A percentile compares a stretch with the other conserved stretches of the same genome.
phyloP scores from a whole-genome alignment of 1,140 invertebrate species.

The Pachyrhynchus sulphureomaculatus region DNA sequence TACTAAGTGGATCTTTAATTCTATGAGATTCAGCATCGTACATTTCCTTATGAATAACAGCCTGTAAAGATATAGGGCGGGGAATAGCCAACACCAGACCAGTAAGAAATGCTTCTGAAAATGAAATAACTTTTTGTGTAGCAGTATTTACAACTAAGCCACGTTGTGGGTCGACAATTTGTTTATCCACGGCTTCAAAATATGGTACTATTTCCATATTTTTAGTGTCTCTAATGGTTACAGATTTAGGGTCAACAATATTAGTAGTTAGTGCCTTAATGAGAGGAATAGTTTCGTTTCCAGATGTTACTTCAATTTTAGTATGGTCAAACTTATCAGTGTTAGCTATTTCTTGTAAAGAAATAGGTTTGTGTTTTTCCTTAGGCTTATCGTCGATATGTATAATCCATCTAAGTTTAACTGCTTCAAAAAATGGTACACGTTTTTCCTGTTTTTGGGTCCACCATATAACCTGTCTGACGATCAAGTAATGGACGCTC shows the following conservation, averaged over 20 bases:
- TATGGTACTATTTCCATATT: constrained; percentile 72
- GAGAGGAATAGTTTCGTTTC: constrained; percentile 65
- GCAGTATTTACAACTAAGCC: constrained; percentile 71
- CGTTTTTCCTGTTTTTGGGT: constrained; percentile 78
- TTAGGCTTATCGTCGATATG: constrained; percentile 55
- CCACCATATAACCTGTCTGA: constrained; percentile 76
- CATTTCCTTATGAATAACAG: constrained; percentile 67
- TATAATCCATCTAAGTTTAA: constrained; percentile 71
- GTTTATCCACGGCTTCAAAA: constrained; percentile 72
- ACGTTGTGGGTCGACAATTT: constrained; percentile 72
- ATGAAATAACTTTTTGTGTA: constrained; percentile 66
- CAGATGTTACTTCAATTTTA: constrained; percentile 62
- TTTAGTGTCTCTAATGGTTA: constrained; percentile 68
- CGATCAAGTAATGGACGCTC: constrained; percentile 72
- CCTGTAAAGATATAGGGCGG: constrained; percentile 75
- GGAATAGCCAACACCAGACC: constrained; percentile 67
- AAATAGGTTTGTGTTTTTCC: constrained; percentile 52
- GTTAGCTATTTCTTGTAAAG: constrained; percentile 66
- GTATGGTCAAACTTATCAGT: constrained; percentile 64
- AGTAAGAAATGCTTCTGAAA: constrained; percentile 68
- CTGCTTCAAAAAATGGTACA: constrained; percentile 82
- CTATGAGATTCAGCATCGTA: constrained; percentile 71
- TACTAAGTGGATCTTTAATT: constrained; percentile 70
- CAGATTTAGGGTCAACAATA: constrained; percentile 72
- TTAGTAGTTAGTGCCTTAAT: constrained; percentile 71